Evolutionary conservation across 2,797 vertebrate species (phyloP), one percentile per base, ranked within the genome.

Genomic region (Leptoclinus maculatus): DNA sequence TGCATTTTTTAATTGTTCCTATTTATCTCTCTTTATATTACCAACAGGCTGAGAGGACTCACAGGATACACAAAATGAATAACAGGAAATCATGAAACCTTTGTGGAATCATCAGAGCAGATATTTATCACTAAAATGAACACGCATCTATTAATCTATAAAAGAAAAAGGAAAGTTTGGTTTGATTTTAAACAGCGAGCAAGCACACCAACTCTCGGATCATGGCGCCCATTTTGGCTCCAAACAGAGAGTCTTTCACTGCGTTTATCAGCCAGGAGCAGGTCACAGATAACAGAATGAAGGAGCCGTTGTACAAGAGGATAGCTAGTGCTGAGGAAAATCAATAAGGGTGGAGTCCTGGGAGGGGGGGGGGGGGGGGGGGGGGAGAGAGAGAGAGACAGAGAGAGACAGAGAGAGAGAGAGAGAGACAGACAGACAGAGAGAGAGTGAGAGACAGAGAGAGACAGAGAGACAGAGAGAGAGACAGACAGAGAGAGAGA

Each of bases 251-350:
- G 43, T 78, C 83, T 87, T 88, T 90, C 57, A 79, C 47, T 83
- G 72, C 29, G 74, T 63, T 86, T 87, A 87, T 91, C 89, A 82
- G 85, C 43, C 78, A 80, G 71, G 60, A 85, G 70, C 82, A 82
- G 80, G 81, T 87, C 89, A 88, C 57, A 79, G 85, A 90, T 90
- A 89, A 86, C 43, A 76, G 76, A 67, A 86, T 82, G 84, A 91
- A 92, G 77, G 79, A 78, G 53, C 62, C 36, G 64, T 86, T 91
- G 82, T 85, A 62, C 3, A 4, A 71, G 77, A 89, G 57, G 72
- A 79, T 29, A 72, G 69, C 71, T 45, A 38, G 43, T n/a, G 45
- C 72, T 73, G 74, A 54, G 78, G 71, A 83, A 88, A 91, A 91
- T 91, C 88, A 90, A 91, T 90, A 79, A 64, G 72, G 78, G 76